Percentiles rank a stretch among this genome's conserved stretches.
Evolutionary conservation across 2,888 invertebrate species (phyloP).

Genomic region (Rambutsinella grinnellia): DNA sequence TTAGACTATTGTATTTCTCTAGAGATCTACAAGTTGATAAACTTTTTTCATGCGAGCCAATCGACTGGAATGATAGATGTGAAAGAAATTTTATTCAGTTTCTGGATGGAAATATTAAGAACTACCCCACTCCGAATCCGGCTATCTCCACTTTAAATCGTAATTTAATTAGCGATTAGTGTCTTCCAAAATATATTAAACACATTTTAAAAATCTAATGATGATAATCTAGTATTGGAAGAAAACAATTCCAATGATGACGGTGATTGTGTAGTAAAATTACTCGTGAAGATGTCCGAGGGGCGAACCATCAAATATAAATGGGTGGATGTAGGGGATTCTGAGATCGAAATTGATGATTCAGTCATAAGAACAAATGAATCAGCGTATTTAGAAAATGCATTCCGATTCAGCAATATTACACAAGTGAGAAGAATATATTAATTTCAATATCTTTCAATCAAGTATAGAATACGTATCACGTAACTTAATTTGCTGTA

Average conservation of each 20-base stretch:
- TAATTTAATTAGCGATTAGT: no score
- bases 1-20: constrained; percentile 3
- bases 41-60: constrained; percentile 37
- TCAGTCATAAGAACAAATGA: constrained; percentile 3
- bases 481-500: neutral
- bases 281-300: neutral
- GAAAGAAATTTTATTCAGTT: constrained; percentile 37
- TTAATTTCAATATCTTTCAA: no score
- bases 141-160: no score
- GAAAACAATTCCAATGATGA: neutral
- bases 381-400: constrained; percentile 17
- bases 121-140: no score
- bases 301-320: neutral
- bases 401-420: no score
- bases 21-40: neutral
- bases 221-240: neutral
- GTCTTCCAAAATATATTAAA: no score
- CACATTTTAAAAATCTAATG: neutral
- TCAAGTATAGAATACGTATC: no score
- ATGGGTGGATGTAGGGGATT: constrained; percentile 4
- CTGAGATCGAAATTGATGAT: neutral
- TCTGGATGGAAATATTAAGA: no score
- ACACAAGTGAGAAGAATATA: no score
- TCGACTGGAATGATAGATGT: constrained; percentile 5
- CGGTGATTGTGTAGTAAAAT: neutral